Percentiles rank a stretch among this genome's conserved stretches.
phyloP scores from a whole-genome alignment of 2,888 invertebrate species.

The Athalia circularis region DNA sequence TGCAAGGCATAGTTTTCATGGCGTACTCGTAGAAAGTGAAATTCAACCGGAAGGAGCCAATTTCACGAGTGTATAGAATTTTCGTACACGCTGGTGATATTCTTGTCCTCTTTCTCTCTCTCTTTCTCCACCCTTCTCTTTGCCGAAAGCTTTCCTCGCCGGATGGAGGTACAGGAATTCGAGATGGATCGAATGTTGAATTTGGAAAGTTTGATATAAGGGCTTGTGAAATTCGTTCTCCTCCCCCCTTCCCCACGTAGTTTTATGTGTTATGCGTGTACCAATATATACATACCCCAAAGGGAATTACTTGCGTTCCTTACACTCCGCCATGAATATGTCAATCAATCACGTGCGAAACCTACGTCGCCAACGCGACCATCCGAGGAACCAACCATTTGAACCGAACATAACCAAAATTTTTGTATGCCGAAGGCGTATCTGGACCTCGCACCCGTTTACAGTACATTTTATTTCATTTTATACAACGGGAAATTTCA shows the following conservation, averaged over 20 bases:
- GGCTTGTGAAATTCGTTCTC: slow-evolving; percentile 24
- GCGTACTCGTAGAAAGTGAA: background rate
- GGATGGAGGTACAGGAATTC: slow-evolving; percentile 7
- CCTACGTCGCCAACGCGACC: background rate
- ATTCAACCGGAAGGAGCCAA: background rate
- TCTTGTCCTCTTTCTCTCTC: background rate
- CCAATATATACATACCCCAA: background rate
- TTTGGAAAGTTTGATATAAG: slow-evolving; percentile 9
- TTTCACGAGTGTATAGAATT: slow-evolving; percentile 30
- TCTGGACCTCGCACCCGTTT: slow-evolving; percentile 31
- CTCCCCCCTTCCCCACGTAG: background rate
- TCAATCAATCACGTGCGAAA: slow-evolving; percentile 22
- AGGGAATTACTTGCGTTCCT: slow-evolving; percentile 4
- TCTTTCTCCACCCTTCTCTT: background rate
- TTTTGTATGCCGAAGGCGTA: slow-evolving; percentile 23
- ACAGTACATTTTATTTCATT: slow-evolving; percentile 31
- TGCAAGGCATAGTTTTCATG: slow-evolving; percentile 1
- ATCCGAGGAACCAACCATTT: background rate
- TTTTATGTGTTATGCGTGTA: too few species aligned
- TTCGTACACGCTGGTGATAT: slow-evolving; percentile 30
- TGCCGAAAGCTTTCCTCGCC: slow-evolving; percentile 14
- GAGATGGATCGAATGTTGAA: slow-evolving; percentile 18
- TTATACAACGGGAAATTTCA: slow-evolving; percentile 14
- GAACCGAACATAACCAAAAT: background rate
- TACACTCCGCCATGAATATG: slow-evolving; percentile 22